A percentile compares a stretch with the other conserved stretches of the same genome.
phyloP scores from a whole-genome alignment of 2,797 vertebrate genomes.

The Enteromius anoplus region DNA sequence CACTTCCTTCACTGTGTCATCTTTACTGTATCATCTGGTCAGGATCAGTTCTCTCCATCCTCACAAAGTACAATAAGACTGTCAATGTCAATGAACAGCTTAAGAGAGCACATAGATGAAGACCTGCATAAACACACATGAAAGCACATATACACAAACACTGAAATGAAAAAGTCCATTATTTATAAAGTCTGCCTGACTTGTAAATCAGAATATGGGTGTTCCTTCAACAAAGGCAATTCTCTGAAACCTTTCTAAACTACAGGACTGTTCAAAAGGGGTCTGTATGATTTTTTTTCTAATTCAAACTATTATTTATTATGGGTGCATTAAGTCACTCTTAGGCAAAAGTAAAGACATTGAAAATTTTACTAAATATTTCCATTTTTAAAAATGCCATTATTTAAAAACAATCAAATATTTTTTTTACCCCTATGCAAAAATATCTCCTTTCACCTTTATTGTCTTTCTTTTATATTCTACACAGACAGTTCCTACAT shows the following conservation, averaged over 20 bases:
- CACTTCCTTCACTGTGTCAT: constrained; percentile 49
- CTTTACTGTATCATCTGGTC: constrained; percentile 52
- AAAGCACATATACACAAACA: constrained; percentile 12
- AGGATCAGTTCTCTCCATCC: constrained; percentile 53
- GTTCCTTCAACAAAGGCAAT: not conserved
- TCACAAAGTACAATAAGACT: constrained; percentile 18
- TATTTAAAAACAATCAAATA: not conserved
- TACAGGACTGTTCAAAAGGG: not conserved
- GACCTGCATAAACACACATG: not conserved
- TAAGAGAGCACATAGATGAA: constrained; percentile 25
- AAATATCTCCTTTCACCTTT: not conserved
- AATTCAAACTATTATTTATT: not conserved
- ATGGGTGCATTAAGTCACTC: not conserved
- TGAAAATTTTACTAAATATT: not conserved
- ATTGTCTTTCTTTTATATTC: not conserved
- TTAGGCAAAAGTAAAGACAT: not conserved
- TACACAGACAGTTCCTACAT: not conserved
- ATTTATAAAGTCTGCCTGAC: constrained; percentile 3
- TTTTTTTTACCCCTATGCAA: not conserved
- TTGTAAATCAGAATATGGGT: constrained; percentile 25
- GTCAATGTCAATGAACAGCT: constrained; percentile 7
- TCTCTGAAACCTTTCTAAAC: not conserved
- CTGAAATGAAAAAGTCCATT: constrained; percentile 6
- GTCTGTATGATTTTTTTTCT: not conserved
- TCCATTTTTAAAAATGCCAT: not conserved